These are phyloP conservation scores for Podarcis lilfordi DNA, from an alignment of 2,797 vertebrate species.

Conservation along the genomic window DNA sequence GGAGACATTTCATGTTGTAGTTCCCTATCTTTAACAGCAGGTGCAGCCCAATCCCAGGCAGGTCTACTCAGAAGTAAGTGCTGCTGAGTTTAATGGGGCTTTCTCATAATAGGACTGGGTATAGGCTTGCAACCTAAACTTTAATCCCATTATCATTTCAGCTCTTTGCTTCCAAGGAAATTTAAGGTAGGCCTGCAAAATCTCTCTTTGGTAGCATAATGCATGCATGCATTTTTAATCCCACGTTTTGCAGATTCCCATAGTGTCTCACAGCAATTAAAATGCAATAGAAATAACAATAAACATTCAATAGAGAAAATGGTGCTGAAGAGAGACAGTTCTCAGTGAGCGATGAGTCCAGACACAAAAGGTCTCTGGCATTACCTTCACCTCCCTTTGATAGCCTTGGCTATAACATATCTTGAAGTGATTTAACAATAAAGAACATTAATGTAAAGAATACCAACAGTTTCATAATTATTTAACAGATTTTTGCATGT, in stretches of 20 bases:
- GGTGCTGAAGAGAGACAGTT: neutral
- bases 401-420: neutral
- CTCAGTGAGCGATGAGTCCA: neutral
- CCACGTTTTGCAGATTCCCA: neutral
- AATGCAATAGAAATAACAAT: neutral
- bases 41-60: neutral
- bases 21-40: neutral
- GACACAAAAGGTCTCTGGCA: neutral
- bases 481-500: too few species aligned
- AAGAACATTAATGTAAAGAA: too few species aligned
- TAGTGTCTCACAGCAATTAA: neutral
- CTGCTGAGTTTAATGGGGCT: neutral
- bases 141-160: neutral
- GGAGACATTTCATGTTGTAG: neutral
- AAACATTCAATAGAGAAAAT: neutral
- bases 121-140: neutral
- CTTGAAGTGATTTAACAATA: too few species aligned
- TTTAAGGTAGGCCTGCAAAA: neutral
- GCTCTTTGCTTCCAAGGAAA: neutral
- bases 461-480: too few species aligned
- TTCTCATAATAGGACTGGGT: neutral
- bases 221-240: neutral
- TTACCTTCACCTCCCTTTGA: neutral
- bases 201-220: neutral
- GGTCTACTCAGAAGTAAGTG: neutral